Evolutionary conservation across 2,113 vertebrate species (phyloP).

Genomic region (Delphinapterus leucas): DNA sequence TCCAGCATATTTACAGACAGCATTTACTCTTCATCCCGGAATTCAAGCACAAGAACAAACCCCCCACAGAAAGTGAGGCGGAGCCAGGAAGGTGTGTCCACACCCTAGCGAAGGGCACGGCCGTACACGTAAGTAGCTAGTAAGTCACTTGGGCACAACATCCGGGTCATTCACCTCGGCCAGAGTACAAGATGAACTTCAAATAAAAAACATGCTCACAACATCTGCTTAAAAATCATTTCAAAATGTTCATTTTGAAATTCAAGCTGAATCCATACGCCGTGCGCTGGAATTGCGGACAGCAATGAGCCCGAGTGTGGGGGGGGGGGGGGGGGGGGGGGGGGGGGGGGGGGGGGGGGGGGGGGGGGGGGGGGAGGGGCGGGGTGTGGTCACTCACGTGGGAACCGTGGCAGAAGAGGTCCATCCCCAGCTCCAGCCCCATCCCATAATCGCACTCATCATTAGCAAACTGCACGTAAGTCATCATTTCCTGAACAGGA

Average conservation of each 20-base stretch:
- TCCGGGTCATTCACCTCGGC: background rate
- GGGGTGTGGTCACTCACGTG: slow-evolving; percentile 86
- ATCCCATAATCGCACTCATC: slow-evolving; percentile 99
- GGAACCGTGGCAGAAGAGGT: slow-evolving; percentile 96
- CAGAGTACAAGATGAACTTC: background rate
- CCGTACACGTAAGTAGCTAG: background rate
- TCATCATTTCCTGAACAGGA: slow-evolving; percentile 95
- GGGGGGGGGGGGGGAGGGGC: no score
- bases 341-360: no score
- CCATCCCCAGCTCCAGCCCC: slow-evolving; percentile 95
- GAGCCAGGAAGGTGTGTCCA: background rate
- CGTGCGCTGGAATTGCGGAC: background rate
- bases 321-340: no score
- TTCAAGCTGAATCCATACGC: background rate
- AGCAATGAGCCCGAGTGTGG: accelerated
- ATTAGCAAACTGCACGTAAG: slow-evolving; percentile 97
- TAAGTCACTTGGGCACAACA: background rate
- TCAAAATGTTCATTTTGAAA: background rate
- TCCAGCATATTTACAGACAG: background rate
- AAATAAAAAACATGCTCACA: background rate
- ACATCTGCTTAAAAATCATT: background rate
- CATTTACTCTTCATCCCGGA: background rate
- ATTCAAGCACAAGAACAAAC: background rate
- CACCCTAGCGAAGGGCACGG: background rate
- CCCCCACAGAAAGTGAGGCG: background rate